phyloP scores from a whole-genome alignment of 2,113 vertebrate species.

The Amblyornis subalaris region DNA sequence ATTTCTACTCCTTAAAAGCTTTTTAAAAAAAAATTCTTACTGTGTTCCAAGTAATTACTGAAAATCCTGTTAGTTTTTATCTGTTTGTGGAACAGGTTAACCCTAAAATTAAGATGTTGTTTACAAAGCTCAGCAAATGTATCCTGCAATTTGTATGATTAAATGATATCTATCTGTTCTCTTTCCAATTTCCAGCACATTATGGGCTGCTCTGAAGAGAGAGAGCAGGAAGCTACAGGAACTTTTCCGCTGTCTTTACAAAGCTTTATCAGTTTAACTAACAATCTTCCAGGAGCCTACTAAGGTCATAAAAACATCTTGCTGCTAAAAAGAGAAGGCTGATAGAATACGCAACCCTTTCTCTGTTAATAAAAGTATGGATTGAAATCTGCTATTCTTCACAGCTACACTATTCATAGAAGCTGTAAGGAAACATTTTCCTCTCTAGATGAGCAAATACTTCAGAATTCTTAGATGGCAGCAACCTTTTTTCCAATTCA shows the following conservation, averaged over 20 bases:
- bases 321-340: not conserved
- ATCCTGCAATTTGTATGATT: not conserved
- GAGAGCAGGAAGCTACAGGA: not conserved
- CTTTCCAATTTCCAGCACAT: not conserved
- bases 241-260: not conserved
- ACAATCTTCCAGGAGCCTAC: not conserved
- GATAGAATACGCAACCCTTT: not conserved
- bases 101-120: not conserved
- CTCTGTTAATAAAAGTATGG: not conserved
- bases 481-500: not conserved
- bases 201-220: not conserved
- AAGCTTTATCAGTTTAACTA: not conserved
- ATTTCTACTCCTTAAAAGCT: not conserved
- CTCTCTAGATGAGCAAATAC: not conserved
- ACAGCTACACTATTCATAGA: not conserved
- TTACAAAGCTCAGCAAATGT: not conserved
- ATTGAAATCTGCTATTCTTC: not conserved
- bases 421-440: not conserved
- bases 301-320: not conserved
- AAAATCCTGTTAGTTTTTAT: conserved; percentile 3
- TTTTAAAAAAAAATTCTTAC: not conserved
- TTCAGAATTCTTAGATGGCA: not conserved
- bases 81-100: not conserved
- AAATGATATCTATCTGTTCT: not conserved
- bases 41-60: not conserved